These are phyloP conservation scores for Chlamydotis undulata DNA, from an alignment of 2,113 vertebrate genomes.

Conservation along the genomic window DNA sequence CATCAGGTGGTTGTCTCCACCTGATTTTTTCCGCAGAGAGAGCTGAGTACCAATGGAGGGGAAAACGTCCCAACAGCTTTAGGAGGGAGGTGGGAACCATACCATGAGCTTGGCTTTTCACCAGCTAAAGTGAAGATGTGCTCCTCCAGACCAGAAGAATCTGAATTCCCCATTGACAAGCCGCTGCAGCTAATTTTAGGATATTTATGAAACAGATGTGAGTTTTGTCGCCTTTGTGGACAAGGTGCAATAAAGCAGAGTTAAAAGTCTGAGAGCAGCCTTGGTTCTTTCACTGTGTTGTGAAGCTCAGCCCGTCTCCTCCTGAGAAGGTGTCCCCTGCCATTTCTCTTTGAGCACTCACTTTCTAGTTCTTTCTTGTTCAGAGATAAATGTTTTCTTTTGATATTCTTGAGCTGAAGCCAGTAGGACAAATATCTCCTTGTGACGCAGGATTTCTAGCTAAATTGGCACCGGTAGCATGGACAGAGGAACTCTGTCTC, in stretches of 20 bases:
- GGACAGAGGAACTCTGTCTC: not conserved
- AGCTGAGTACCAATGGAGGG: accelerated
- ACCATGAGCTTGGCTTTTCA: not conserved
- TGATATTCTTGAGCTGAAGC: not conserved
- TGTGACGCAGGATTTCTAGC: not conserved
- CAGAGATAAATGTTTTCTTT: not conserved
- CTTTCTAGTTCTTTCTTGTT: not conserved
- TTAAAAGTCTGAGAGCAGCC: not conserved
- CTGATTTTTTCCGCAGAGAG: not conserved
- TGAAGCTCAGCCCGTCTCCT: not conserved
- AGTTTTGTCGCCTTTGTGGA: not conserved
- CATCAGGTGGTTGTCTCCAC: not conserved
- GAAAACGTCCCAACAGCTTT: not conserved
- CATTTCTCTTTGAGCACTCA: not conserved
- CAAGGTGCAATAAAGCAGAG: not conserved
- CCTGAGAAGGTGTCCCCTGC: not conserved
- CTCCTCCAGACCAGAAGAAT: not conserved
- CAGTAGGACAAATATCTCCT: not conserved
- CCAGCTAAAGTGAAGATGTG: not conserved
- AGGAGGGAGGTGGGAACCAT: not conserved
- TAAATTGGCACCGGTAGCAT: not conserved
- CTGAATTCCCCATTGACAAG: not conserved
- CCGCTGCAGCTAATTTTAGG: not conserved
- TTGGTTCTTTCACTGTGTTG: not conserved
- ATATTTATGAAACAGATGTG: not conserved